These are phyloP conservation scores for Elgaria multicarinata DNA, from an alignment of 2,113 vertebrate genomes.

Conservation along the genomic window DNA sequence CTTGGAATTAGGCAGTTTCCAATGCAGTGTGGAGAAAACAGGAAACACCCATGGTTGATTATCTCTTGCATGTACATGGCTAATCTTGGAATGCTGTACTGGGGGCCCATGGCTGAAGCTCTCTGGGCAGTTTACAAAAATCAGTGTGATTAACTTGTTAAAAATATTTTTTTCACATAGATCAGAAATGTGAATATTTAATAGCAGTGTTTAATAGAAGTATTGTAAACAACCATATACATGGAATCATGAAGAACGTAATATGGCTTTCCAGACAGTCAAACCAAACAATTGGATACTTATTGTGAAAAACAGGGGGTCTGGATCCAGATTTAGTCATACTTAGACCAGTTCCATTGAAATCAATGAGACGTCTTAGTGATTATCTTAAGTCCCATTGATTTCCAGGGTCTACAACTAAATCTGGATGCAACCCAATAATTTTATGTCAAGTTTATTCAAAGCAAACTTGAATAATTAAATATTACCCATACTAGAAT, in stretches of 20 bases:
- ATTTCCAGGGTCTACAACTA: not conserved
- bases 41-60: not conserved
- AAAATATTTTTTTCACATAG: not conserved
- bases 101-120: no score
- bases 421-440: not conserved
- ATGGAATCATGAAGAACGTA: not conserved
- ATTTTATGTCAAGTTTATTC: not conserved
- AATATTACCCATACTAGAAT: not conserved
- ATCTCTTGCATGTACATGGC: not conserved
- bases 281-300: not conserved
- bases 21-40: not conserved
- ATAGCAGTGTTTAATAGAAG: not conserved
- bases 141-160: not conserved
- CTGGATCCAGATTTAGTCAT: no score
- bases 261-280: not conserved
- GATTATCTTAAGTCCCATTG: no score
- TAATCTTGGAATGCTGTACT: not conserved
- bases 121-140: no score
- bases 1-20: not conserved
- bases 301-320: no score
- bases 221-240: not conserved
- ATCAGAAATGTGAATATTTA: not conserved
- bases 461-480: not conserved
- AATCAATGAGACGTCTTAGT: no score
- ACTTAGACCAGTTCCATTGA: no score